phyloP scores from a whole-genome alignment of 2,888 invertebrate genomes.

The Horisme vitalbata region DNA sequence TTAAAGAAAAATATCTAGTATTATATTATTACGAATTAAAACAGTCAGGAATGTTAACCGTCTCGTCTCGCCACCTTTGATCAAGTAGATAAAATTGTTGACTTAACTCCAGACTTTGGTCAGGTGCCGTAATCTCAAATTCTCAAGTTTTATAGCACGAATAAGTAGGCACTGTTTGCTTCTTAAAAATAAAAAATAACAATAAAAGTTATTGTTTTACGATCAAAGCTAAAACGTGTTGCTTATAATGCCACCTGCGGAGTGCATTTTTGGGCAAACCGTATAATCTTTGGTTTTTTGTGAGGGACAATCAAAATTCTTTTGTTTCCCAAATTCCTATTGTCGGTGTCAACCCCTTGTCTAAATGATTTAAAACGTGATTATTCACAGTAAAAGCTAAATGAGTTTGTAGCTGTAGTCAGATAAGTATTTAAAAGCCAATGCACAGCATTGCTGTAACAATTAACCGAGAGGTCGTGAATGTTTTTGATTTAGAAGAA shows the following conservation, averaged over 20 bases:
- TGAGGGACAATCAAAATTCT: slow-evolving; percentile 40
- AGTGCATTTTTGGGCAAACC: slow-evolving; percentile 46
- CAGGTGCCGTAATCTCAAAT: slow-evolving; percentile 4
- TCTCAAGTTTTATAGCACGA: slow-evolving; percentile 1
- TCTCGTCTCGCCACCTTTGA: neutral
- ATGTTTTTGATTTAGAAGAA: too few relatives aligned
- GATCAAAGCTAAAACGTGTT: slow-evolving; percentile 44
- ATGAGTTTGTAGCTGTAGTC: too few relatives aligned
- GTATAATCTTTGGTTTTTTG: slow-evolving; percentile 52
- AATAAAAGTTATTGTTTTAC: slow-evolving; percentile 50
- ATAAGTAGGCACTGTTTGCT: slow-evolving; percentile 13
- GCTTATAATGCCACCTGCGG: slow-evolving; percentile 62
- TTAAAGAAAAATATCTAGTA: too few relatives aligned
- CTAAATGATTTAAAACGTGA: slow-evolving; percentile 47
- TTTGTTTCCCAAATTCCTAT: slow-evolving; percentile 45
- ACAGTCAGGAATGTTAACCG: slow-evolving; percentile 2
- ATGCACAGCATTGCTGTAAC: too few relatives aligned
- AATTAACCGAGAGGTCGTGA: too few relatives aligned
- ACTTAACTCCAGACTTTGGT: slow-evolving; percentile 3
- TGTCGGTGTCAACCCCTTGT: slow-evolving; percentile 55
- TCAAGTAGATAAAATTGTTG: slow-evolving; percentile 11
- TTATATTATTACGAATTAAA: neutral
- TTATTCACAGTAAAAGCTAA: slow-evolving; percentile 19
- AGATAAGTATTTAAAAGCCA: too few relatives aligned
- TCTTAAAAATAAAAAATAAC: slow-evolving; percentile 27